Evolutionary conservation across 2,797 vertebrate species (phyloP).

Genomic region (Hydrocynus forskahlii): DNA sequence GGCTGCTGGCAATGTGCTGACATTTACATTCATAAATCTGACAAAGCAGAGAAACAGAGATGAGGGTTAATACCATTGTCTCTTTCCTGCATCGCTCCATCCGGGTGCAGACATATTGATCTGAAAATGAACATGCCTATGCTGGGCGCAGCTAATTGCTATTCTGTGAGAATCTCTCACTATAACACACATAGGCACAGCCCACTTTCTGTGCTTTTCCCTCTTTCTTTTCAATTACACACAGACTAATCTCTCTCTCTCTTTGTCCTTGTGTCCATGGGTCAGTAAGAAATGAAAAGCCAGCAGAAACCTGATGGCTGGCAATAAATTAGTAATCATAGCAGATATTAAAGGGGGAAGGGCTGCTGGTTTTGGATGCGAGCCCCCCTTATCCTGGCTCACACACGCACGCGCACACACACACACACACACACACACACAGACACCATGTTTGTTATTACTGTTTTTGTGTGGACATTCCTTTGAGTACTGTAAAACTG

Average conservation of each 20-base stretch:
- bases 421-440: too few species aligned
- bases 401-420: background rate
- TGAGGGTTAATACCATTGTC: background rate
- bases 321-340: conserved; percentile 52
- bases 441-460: too few species aligned
- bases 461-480: too few species aligned
- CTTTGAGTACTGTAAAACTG: too few species aligned
- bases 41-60: background rate
- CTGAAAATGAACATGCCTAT: background rate
- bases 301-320: conserved; percentile 37
- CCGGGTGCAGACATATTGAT: conserved; percentile 29
- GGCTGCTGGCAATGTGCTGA: background rate
- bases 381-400: background rate
- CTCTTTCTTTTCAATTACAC: background rate
- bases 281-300: conserved; percentile 25
- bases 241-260: background rate
- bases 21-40: conserved; percentile 5
- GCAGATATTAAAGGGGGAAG: conserved; percentile 28
- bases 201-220: background rate
- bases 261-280: conserved; percentile 8
- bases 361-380: conserved; percentile 21
- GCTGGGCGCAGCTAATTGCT: background rate
- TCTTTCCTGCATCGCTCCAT: conserved; percentile 1
- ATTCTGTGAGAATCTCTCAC: background rate
- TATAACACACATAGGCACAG: background rate